Percentiles rank a stretch among this genome's conserved stretches.
phyloP scores from a whole-genome alignment of 2,888 invertebrate genomes.

The Lycophotia porphyrea region DNA sequence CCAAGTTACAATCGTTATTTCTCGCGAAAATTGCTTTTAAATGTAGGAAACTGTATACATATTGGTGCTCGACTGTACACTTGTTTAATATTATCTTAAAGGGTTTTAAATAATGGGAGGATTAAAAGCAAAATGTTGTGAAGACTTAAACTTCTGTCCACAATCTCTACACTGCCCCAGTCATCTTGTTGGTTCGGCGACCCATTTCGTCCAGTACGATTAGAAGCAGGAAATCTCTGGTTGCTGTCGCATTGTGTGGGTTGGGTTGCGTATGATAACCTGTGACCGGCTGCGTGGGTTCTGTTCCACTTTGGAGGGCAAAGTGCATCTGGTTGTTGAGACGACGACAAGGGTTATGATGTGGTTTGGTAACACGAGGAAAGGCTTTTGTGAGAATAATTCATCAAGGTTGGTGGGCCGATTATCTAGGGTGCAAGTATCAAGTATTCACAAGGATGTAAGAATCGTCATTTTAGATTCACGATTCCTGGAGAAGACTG shows the following conservation, averaged over 20 bases:
- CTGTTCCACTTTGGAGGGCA: constrained; percentile 33
- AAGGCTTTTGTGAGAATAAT: neutral
- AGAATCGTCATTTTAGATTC: neutral
- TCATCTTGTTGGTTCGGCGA: constrained; percentile 34
- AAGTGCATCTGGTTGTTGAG: constrained; percentile 36
- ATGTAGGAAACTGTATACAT: too few relatives aligned
- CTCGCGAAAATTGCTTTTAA: too few relatives aligned
- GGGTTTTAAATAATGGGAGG: neutral
- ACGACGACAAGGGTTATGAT: constrained; percentile 25
- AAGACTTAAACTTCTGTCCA: constrained; percentile 1
- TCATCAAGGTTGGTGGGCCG: neutral
- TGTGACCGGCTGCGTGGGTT: constrained; percentile 44
- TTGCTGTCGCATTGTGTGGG: constrained; percentile 58
- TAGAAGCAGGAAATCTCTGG: constrained; percentile 66
- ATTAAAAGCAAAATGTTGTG: neutral
- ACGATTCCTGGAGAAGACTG: neutral
- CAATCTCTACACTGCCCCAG: neutral
- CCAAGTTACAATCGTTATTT: too few relatives aligned
- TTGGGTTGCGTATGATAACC: constrained; percentile 63
- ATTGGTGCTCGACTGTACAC: too few relatives aligned
- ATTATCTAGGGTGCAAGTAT: neutral
- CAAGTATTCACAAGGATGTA: too few relatives aligned
- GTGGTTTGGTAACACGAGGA: neutral
- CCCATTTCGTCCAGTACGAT: constrained; percentile 52
- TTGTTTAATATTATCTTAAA: neutral